phyloP scores from a whole-genome alignment of 2,888 invertebrate species.

The Nomada fucata region DNA sequence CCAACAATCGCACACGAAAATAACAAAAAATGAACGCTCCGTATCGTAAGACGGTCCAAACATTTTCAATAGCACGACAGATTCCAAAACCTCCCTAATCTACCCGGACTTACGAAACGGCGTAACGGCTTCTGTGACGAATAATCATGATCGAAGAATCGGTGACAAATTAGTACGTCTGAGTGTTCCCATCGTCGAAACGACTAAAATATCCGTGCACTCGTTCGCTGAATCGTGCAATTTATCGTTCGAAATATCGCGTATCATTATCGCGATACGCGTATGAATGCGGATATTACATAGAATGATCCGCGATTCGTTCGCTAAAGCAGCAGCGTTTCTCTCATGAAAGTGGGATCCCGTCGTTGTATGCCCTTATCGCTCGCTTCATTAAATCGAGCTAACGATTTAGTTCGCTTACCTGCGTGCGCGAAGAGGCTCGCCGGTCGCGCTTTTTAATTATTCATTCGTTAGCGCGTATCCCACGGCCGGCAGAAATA shows the following conservation, averaged over 20 bases:
- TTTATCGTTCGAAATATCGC: conserved; percentile 14
- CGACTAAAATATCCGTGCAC: neutral
- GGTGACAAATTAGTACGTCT: neutral
- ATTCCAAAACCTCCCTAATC: neutral
- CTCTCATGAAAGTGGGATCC: conserved; percentile 4
- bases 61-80: too few relatives aligned
- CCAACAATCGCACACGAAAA: too few relatives aligned
- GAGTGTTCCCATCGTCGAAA: neutral
- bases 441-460: conserved; percentile 29
- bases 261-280: conserved; percentile 22
- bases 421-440: conserved; percentile 19
- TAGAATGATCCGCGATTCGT: neutral
- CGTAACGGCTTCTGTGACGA: neutral
- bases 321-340: conserved; percentile 1
- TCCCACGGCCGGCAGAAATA: conserved; percentile 39
- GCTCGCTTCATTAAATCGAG: conserved; percentile 52
- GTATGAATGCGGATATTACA: conserved; percentile 10
- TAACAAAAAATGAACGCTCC: too few relatives aligned
- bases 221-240: neutral
- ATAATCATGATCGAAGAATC: neutral
- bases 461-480: conserved; percentile 47
- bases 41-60: too few relatives aligned
- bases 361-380: conserved; percentile 22
- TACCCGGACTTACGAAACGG: neutral
- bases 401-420: conserved; percentile 51